Conservation (phyloP, 2,888 invertebrate species). For the Machimus rusticus region DNA sequence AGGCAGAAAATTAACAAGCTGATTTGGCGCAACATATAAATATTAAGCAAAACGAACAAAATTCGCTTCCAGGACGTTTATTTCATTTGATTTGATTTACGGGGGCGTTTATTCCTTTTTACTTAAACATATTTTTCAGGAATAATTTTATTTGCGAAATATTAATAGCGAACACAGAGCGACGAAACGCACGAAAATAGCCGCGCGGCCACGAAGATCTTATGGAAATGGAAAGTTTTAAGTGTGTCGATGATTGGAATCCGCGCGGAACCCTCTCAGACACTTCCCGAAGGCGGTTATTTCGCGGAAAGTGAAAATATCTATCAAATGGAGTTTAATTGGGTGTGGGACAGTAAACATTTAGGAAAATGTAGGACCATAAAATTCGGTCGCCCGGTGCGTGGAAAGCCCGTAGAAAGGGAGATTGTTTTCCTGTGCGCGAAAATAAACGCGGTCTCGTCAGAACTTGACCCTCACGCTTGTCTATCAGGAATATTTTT, state of each 20-base stretch:
- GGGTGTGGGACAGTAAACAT: not conserved
- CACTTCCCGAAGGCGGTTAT: not conserved
- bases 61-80: slow-evolving; percentile 2
- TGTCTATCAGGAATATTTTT: slow-evolving; percentile 2
- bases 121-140: slow-evolving; percentile 9
- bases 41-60: slow-evolving; percentile 2
- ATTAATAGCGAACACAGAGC: slow-evolving; percentile 35
- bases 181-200: slow-evolving; percentile 13
- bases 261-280: not conserved
- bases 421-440: not conserved
- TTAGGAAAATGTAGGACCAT: not conserved
- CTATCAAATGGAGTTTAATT: not conserved
- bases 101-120: slow-evolving; percentile 14
- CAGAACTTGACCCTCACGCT: not conserved
- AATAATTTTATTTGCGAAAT: slow-evolving; percentile 31
- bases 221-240: slow-evolving; percentile 29
- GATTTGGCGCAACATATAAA: not conserved
- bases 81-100: slow-evolving; percentile 23
- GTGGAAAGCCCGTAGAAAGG: not conserved
- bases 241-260: slow-evolving; percentile 26
- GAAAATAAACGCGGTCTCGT: not conserved
- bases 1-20: not conserved
- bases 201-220: not conserved
- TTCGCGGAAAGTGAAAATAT: not conserved
- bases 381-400: not conserved